Evolutionary conservation across 2,113 vertebrate genomes (phyloP).

Genomic region (Dryoscopus gambensis): DNA sequence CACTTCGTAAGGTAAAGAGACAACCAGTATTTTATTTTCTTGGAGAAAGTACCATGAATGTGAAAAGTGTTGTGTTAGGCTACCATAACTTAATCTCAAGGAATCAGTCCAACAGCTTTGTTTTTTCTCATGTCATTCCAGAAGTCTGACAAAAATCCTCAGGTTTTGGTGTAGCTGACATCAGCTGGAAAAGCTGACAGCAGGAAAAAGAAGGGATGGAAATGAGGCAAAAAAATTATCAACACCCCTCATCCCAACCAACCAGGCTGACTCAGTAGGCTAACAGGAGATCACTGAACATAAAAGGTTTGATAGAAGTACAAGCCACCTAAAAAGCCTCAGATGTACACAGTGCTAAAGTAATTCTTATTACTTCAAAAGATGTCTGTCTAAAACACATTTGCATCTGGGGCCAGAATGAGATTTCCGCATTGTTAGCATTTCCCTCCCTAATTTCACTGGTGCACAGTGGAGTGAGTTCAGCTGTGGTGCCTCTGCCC

Average conservation of each 20-base stretch:
- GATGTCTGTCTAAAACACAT: background rate
- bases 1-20: background rate
- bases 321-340: background rate
- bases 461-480: accelerated
- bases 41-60: background rate
- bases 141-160: background rate
- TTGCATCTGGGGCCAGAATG: background rate
- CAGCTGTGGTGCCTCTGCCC: background rate
- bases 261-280: accelerated
- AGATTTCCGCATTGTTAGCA: background rate
- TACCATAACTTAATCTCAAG: accelerated
- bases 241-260: accelerated
- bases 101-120: background rate
- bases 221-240: background rate
- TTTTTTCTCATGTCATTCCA: background rate
- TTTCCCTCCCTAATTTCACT: background rate
- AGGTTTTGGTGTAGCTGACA: background rate
- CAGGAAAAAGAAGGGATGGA: background rate
- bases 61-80: accelerated
- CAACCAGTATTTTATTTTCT: background rate
- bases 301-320: background rate
- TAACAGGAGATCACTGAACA: background rate
- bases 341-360: background rate
- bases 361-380: background rate
- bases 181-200: background rate